Conservation (phyloP, 2,797 vertebrate genomes). For the Macroramphosus scolopax region DNA sequence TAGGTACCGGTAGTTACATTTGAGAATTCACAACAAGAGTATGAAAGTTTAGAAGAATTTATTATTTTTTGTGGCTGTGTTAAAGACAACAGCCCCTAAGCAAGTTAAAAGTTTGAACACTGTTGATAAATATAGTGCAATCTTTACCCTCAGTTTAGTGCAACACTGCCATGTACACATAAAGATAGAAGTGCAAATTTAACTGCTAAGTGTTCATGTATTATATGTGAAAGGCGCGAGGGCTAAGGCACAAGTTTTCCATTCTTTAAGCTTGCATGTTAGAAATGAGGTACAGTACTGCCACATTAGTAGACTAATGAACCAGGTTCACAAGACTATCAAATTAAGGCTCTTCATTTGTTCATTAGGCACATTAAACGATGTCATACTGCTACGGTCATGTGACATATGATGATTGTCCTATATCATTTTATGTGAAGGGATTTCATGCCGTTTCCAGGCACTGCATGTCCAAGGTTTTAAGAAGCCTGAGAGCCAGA, state of each 20-base stretch:
- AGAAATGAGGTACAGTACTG: neutral
- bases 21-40: too few relatives aligned
- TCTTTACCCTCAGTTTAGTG: conserved; percentile 41
- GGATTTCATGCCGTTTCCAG: too few relatives aligned
- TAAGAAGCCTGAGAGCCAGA: too few relatives aligned
- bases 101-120: conserved; percentile 21
- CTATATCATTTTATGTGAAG: neutral
- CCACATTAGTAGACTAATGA: too few relatives aligned
- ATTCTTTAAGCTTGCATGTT: neutral
- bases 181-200: conserved; percentile 50
- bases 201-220: conserved; percentile 13
- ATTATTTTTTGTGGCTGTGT: too few relatives aligned
- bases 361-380: conserved; percentile 9
- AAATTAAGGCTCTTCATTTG: neutral
- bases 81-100: too few relatives aligned
- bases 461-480: too few relatives aligned
- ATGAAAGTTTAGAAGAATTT: too few relatives aligned
- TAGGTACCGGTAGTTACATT: too few relatives aligned
- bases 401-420: neutral
- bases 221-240: neutral
- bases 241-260: conserved; percentile 11
- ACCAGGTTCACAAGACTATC: too few relatives aligned
- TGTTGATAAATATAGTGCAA: conserved; percentile 13
- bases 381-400: neutral
- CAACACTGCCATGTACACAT: conserved; percentile 17